Base-by-base conservation (phyloP, 1,140 invertebrate species). In the Luehdorfia chinensis region DNA sequence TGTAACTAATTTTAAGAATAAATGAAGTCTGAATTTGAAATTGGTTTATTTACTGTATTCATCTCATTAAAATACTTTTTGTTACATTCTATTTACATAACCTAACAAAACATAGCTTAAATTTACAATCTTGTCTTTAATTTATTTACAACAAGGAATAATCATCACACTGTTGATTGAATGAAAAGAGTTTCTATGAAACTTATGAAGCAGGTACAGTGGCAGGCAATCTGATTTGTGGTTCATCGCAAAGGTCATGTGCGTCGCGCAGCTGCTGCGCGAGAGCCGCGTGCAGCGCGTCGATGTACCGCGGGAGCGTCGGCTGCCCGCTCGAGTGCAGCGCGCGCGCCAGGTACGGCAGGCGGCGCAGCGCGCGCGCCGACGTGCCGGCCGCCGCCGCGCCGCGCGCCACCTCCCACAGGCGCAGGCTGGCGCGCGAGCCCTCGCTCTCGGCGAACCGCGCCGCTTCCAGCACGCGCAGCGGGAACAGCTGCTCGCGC, bases 331-430 rank as follows among this genome's bases (percentile, higher is more conserved):
- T n/a, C 1, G 47, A 37, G 19, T 69, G 59, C 21, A 91, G 75
- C 12, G 93, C 92, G 59, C 93, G 89, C 6, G 96, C 93, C 44
- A 97, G 80, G 71, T 98, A 95, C 3, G 96, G 96, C 54, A 98
- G 88, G 83, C 97, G 97, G 25, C 96, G 88, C 44, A 98, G 87
- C 2, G 92, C 91, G 48, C 97, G 89, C 5, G 96, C 96, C 87
- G 96, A 98, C 4, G 97, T 63, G 6, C 93, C 93, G 23, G 87
- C 68, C 75, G 94, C 94, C 56, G 88, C 83, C 31, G 87, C 77
- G 31, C 84, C 87, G 27, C 90, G 73, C 57, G 89, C 88, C 28
- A 90, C 74, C 50, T 83, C 63, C 13, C 84, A 60, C 9, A 91
- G 21, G 4, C 13, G 13, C 19, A 47, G 45, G 7, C 12, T 28